Evolutionary conservation across 2,797 vertebrate genomes (phyloP).

Genomic region (Vireo griseus): DNA sequence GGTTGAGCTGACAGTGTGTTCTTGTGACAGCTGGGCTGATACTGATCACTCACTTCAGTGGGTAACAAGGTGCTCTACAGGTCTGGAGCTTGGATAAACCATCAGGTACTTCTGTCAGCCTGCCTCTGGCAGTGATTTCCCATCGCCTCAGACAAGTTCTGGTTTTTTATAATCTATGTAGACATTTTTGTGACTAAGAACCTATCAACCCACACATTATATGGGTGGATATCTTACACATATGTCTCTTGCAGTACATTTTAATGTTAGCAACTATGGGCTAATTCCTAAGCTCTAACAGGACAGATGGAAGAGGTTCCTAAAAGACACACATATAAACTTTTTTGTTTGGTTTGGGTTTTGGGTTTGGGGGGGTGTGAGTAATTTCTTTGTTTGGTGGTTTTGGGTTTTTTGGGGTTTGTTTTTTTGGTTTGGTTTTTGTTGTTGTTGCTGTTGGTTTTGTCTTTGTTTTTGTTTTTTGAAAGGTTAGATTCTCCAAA

Average conservation of each 20-base stretch:
- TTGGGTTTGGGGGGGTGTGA: not conserved
- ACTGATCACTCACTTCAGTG: not conserved
- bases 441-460: not conserved
- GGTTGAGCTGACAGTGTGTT: not conserved
- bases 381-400: not conserved
- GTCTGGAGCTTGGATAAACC: not conserved
- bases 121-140: not conserved
- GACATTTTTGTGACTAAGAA: not conserved
- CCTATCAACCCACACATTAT: not conserved
- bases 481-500: not conserved
- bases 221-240: not conserved
- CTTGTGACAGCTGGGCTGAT: not conserved
- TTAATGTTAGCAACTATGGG: not conserved
- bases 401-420: not conserved
- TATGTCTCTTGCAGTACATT: not conserved
- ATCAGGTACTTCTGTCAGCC: not conserved
- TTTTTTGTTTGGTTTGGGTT: not conserved
- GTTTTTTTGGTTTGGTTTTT: not conserved
- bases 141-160: not conserved
- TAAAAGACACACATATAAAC: not conserved
- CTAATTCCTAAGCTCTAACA: not conserved
- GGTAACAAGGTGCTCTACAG: not conserved
- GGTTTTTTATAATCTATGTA: not conserved
- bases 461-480: not conserved
- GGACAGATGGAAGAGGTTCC: not conserved